Evolutionary conservation across 2,113 vertebrate genomes (phyloP).

Genomic region (Meleagris gallopavo): DNA sequence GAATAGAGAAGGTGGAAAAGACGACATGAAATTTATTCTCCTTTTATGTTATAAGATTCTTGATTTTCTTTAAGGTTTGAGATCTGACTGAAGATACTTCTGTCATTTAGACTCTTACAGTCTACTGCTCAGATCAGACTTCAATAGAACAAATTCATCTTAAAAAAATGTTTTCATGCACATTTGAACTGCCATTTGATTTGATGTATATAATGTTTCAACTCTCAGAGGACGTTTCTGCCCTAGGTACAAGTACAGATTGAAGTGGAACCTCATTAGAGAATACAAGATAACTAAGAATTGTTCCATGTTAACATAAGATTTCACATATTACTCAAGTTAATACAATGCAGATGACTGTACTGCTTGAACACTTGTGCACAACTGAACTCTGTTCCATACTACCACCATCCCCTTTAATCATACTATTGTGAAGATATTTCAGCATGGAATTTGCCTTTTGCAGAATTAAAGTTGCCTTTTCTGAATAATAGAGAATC

Average conservation of each 20-base stretch:
- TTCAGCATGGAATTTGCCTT: not conserved
- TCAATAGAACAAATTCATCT: not conserved
- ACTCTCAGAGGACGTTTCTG: not conserved
- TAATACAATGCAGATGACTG: not conserved
- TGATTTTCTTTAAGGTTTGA: not conserved
- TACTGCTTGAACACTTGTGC: not conserved
- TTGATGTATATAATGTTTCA: not conserved
- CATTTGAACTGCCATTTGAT: not conserved
- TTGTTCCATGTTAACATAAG: not conserved
- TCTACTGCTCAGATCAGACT: not conserved
- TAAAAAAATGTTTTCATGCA: not conserved
- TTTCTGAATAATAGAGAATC: not conserved
- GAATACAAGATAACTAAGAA: not conserved
- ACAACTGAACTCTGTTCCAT: not conserved
- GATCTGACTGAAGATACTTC: not conserved
- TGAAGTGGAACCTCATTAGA: rapidly evolving
- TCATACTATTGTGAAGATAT: not conserved
- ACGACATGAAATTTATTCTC: not conserved
- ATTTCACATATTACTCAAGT: not conserved
- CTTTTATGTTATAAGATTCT: not conserved
- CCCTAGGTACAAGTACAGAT: rapidly evolving
- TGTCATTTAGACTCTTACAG: not conserved
- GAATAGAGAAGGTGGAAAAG: not conserved
- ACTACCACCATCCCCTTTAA: not conserved
- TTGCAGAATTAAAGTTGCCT: not conserved